Evolutionary conservation across 1,140 invertebrate species (phyloP), one percentile per base, ranked within the genome.

Genomic region (Pemphigus obesinymphae): DNA sequence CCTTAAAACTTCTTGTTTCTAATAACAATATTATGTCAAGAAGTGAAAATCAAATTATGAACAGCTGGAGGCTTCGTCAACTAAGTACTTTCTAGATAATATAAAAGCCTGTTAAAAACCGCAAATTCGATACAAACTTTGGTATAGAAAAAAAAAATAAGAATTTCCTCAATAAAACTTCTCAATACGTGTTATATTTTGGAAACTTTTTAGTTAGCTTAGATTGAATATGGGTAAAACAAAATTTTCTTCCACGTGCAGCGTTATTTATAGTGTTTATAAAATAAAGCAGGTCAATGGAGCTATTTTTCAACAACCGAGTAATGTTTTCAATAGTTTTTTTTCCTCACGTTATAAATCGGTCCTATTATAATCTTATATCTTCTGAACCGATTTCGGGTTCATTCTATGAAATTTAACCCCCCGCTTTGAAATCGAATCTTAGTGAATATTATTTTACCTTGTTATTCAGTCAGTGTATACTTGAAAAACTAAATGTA

Each of bases 331-430:
- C 37, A 45, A 70, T 70, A 11, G 40, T 26, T 70, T 48, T 72
- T 50, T 50, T 50, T 73, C 17, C 2, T 50, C 17, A 4, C 17
- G 17, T 31, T 73, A 50, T 50, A 73, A 73, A 75, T 75, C 29
- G 45, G 29, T 53, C 1, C 26, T 53, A 75, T 75, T 53, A 75
- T 75, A 34, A 37, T 10, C 72, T 75, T 75, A 75, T 75, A 53
- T 34, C 20, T 75, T 34, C 48, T 3, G 17, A 2, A 8, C 70
- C 26, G 23, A 73, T 75, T 34, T 50, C 17, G 17, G n/a, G n/a
- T 45, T 72, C 37, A 26, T 29, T 31, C 5, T 13, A 15, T 20
- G 45, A 29, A 29, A 73, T 50, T 34, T 4, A 8, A 31, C 17
- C 17, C 43, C n/a, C 1, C 7, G 23, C 17, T 48, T 50, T 73